Base-by-base conservation (phyloP, 35 echinoderm and acorn worm genomes). In the Hemicentrotus pulcherrimus region DNA sequence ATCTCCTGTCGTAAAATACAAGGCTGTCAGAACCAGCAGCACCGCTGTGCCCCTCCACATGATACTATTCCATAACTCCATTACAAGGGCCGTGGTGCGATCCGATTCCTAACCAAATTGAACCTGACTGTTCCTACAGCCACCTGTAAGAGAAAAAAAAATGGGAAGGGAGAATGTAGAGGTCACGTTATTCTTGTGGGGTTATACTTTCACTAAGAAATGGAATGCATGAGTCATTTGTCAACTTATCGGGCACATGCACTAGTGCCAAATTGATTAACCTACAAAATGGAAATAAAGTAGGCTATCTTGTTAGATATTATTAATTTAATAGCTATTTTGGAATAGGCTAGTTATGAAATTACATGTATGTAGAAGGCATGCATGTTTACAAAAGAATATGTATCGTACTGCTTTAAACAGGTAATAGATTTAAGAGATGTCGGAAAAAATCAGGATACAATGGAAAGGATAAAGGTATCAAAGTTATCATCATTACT, bases 11-110 rank as follows among this genome's bases (percentile, higher is more conserved):
- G 32, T 32, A 41, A 87, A 24, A 86, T 47, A 95, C 61, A 95
- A 33, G 65, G 46, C 9, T 22, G 52, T 30, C 16, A 95, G 61
- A 35, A 46, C 24, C 33, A 87, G 45, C 32, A 95, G 46, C 46
- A 95, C 32, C 22, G 94, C 94, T 87, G 91, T 15, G 46, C 91
- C 11, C 31, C 91, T 93, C 91, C 88, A 90, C 88, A 90, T 24
- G 18, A 78, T 78, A 78, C 65, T 28, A 78, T 78, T 78, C 65
- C 65, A 78, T 78, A 78, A 78, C 65, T 78, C 65, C 65, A 78
- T 78, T 1, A 28, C 3, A 28, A 78, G 28, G 8, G 19, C 22
- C 22, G 6, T 78, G 19, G 65, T n/a, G 65, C 5, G 19, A 28
- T 8, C 65, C 19, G 28, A 78, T 28, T 78, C 22, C 65, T 78